Conservation (phyloP, 1,140 invertebrate species). For the Macrotrachela quadricornifera region DNA sequence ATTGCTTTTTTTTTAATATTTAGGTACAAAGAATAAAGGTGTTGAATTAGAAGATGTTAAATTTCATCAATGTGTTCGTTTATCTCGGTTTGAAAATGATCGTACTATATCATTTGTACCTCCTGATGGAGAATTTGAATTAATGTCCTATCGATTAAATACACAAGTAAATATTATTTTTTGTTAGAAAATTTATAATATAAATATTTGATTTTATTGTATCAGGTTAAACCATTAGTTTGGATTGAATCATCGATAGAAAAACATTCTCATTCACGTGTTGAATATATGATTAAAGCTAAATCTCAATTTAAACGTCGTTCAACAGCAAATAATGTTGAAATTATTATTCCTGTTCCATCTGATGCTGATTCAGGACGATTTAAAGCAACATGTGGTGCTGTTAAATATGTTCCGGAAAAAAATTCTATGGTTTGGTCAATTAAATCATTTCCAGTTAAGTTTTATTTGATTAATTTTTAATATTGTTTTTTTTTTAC, state of each 20-base stretch:
- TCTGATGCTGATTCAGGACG: conserved; percentile 93
- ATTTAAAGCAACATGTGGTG: conserved; percentile 93
- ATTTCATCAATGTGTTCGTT: conserved; percentile 93
- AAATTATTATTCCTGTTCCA: conserved; percentile 94
- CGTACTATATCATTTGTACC: conserved; percentile 95
- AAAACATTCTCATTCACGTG: conserved; percentile 82
- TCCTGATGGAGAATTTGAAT: conserved; percentile 95
- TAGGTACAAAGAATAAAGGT: conserved; percentile 77
- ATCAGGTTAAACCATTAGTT: conserved; percentile 73
- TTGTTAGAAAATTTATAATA: not conserved
- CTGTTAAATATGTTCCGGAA: conserved; percentile 89
- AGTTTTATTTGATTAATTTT: conserved; percentile 7
- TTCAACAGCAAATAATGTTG: conserved; percentile 95
- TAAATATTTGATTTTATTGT: not conserved
- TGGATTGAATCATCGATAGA: conserved; percentile 99
- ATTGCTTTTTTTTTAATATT: conserved; percentile 9
- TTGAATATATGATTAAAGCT: conserved; percentile 99
- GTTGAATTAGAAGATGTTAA: conserved; percentile 98
- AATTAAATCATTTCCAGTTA: conserved; percentile 87
- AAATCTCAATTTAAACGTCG: conserved; percentile 94
- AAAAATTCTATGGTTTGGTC: conserved; percentile 94
- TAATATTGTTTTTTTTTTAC: not conserved
- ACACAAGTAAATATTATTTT: conserved; percentile 49
- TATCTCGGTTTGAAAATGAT: conserved; percentile 94
- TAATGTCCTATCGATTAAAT: conserved; percentile 97